Conservation (phyloP, 2,113 vertebrate species). For the Amblyornis subalaris region DNA sequence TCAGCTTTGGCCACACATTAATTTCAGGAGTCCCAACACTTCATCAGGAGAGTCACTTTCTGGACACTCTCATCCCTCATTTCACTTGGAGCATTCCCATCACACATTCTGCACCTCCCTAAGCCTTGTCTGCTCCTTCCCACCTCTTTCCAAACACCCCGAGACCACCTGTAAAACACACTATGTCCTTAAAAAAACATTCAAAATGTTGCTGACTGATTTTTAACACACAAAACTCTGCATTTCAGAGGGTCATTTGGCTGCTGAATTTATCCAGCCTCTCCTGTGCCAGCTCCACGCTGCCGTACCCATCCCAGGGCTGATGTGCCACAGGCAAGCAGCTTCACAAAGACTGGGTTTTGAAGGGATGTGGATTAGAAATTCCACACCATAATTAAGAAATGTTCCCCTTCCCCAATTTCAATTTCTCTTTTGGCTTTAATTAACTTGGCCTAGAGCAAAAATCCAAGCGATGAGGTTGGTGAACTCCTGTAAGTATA, state of each 20-base stretch:
- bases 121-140: not conserved
- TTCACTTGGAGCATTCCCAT: not conserved
- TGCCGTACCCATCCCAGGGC: fast-evolving
- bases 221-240: not conserved
- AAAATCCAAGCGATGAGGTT: not conserved
- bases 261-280: not conserved
- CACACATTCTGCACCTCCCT: not conserved
- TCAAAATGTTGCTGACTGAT: not conserved
- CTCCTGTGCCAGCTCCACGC: fast-evolving
- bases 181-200: fast-evolving
- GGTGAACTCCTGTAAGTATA: not conserved
- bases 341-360: not conserved
- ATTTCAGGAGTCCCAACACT: not conserved
- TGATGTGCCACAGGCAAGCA: not conserved
- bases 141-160: not conserved
- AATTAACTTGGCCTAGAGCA: slow-evolving; percentile 7
- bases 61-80: not conserved
- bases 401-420: not conserved
- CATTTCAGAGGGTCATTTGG: not conserved
- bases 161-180: not conserved
- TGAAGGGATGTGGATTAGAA: not conserved
- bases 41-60: not conserved
- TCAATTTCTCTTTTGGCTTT: not conserved
- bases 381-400: not conserved
- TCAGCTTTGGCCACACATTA: not conserved